These are phyloP conservation scores for Lypha dubia DNA, from an alignment of 2,888 invertebrate genomes.

Conservation along the genomic window DNA sequence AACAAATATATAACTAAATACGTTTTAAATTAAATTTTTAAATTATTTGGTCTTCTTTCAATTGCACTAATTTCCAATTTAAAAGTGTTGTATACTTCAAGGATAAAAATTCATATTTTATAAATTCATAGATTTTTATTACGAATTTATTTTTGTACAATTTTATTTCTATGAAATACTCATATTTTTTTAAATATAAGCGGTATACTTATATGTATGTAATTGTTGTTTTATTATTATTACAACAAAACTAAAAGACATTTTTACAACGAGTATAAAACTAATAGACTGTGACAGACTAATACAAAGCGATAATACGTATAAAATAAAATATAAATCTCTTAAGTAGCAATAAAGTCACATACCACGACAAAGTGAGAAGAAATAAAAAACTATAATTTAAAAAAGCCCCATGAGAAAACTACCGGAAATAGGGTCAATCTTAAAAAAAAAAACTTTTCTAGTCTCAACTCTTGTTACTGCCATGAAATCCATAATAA, in stretches of 20 bases:
- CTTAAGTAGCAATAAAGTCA: conserved; percentile 64
- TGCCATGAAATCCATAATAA: not conserved
- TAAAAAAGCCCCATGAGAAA: conserved; percentile 9
- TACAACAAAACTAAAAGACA: conserved; percentile 4
- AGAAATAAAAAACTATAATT: not conserved
- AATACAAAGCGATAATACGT: conserved; percentile 56
- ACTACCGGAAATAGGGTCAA: not conserved
- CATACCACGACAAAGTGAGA: conserved; percentile 28
- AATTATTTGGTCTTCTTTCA: not conserved
- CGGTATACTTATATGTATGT: conserved; percentile 7
- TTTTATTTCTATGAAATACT: conserved; percentile 34
- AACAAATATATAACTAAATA: not conserved
- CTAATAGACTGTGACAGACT: conserved; percentile 72
- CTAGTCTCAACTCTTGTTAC: no score
- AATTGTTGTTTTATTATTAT: conserved; percentile 5
- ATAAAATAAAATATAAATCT: conserved; percentile 65
- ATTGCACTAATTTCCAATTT: not conserved
- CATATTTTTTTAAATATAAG: conserved; percentile 2
- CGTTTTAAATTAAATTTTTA: not conserved
- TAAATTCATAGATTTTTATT: conserved; percentile 28
- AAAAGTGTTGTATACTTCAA: conserved; percentile 35
- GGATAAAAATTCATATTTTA: conserved; percentile 8
- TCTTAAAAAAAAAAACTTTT: not conserved
- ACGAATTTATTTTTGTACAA: not conserved
- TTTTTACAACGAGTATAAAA: conserved; percentile 55